Evolutionary conservation across 2,113 vertebrate genomes (phyloP), one percentile per base, ranked within the genome.

Genomic region (Sterna hirundo): DNA sequence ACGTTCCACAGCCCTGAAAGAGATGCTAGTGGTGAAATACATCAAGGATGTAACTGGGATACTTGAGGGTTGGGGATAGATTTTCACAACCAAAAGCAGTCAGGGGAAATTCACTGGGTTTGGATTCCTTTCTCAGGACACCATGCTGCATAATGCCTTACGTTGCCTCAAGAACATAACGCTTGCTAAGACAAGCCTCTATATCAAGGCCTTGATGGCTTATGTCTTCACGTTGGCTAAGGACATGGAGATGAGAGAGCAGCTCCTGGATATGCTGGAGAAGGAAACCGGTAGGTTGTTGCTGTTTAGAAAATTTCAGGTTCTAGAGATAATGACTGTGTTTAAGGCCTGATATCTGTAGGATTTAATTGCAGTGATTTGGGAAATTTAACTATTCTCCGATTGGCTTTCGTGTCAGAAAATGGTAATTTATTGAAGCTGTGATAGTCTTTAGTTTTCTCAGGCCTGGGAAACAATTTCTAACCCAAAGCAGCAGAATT

Each of bases 191-290:
- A 60, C 88, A 46, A 97, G 30, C 70, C 87, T 90, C 36, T 98
- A 97, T 30, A 60, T 94, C 64, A 97, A 96, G 76, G 95, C 97
- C n/a, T 60, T 97, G 72, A 80, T 97, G 79, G 96, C 97, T 87
- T 97, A 97, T 71, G 91, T 95, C 65, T 98, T 97, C 90, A 96
- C 96, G 0, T 61, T 98, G 90, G 51, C 36, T 18, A 89, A 88
- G 32, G 94, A 97, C 30, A 52, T 9, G 32, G 81, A 92, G 36
- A 91, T 72, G 64, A 97, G 91, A 55, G 38, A 96, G 46, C 77
- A 90, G 69, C 86, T 98, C 36, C 49, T 97, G 79, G 36, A 65
- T 55, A 36, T 90, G 46, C n/a, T 96, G 52, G 72, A 97, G 13
- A 49, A 90, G 36, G 62, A 88, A 85, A 74, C 26, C 13, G 93